A percentile compares a stretch with the other conserved stretches of the same genome.
Evolutionary conservation across 2,797 vertebrate genomes (phyloP).

Genomic region (Mormyrus hasselquistii): DNA sequence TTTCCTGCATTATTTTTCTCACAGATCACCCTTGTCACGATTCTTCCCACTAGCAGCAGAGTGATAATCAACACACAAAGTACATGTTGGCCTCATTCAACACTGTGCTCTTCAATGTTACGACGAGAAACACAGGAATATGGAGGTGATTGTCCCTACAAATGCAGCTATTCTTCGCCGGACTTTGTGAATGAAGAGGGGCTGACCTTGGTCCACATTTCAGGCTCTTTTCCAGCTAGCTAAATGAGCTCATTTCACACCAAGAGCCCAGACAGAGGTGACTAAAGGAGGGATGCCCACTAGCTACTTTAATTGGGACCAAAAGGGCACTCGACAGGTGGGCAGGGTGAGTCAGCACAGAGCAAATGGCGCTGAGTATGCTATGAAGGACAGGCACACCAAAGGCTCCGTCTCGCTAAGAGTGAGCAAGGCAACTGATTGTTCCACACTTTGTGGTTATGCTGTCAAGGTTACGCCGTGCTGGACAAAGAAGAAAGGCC

Average conservation of each 20-base stretch:
- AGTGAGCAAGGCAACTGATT: background rate
- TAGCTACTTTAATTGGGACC: background rate
- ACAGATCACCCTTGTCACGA: background rate
- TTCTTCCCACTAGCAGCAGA: background rate
- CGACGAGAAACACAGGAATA: background rate
- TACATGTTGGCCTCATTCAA: background rate
- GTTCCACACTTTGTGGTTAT: background rate
- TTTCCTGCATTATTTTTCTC: background rate
- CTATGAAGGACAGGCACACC: background rate
- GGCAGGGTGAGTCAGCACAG: background rate
- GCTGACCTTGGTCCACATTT: background rate
- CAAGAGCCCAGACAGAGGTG: background rate
- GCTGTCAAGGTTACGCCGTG: background rate
- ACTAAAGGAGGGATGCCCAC: background rate
- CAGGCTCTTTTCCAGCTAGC: background rate
- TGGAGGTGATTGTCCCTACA: background rate
- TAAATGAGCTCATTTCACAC: slow-evolving; percentile 7
- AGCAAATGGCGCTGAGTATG: background rate
- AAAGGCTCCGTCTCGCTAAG: background rate
- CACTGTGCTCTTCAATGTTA: background rate
- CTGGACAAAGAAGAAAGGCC: background rate
- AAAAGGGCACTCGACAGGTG: background rate
- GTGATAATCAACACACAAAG: background rate
- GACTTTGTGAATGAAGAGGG: background rate
- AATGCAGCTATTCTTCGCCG: background rate